These are phyloP conservation scores for Macrophya annulata DNA, from an alignment of 2,888 invertebrate genomes.

Conservation along the genomic window DNA sequence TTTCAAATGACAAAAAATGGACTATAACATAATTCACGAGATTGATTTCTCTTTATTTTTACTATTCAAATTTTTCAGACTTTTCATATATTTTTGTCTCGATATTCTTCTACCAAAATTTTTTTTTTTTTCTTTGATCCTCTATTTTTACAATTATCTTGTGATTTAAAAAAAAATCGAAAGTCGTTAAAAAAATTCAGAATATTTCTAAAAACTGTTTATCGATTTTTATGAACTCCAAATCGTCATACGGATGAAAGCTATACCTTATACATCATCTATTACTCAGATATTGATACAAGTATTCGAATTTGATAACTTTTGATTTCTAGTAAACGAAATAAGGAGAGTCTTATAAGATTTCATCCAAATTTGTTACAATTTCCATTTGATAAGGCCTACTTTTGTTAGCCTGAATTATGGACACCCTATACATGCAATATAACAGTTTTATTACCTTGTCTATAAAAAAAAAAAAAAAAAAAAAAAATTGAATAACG, in stretches of 20 bases:
- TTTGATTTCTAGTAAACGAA: not conserved
- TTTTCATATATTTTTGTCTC: not conserved
- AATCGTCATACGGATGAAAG: not conserved
- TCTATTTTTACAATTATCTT: too few relatives aligned
- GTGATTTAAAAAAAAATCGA: not conserved
- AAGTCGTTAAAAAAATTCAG: too few relatives aligned
- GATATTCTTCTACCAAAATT: not conserved
- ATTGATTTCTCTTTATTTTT: not conserved
- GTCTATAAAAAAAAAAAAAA: not conserved
- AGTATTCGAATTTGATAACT: too few relatives aligned
- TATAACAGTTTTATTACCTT: not conserved
- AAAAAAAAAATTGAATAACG: not conserved
- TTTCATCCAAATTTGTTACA: not conserved
- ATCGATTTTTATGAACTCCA: not conserved
- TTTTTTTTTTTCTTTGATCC: too few relatives aligned
- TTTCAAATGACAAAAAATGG: not conserved
- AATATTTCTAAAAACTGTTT: not conserved
- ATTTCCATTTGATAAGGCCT: too few relatives aligned
- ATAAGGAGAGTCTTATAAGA: not conserved
- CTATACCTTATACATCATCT: not conserved
- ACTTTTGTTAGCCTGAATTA: not conserved
- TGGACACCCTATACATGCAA: not conserved
- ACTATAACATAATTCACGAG: not conserved
- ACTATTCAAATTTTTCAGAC: too few relatives aligned
- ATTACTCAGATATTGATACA: not conserved